Evolutionary conservation across 2,797 vertebrate genomes (phyloP), one percentile per base, ranked within the genome.

Genomic region (Otolemur crassicaudatus): DNA sequence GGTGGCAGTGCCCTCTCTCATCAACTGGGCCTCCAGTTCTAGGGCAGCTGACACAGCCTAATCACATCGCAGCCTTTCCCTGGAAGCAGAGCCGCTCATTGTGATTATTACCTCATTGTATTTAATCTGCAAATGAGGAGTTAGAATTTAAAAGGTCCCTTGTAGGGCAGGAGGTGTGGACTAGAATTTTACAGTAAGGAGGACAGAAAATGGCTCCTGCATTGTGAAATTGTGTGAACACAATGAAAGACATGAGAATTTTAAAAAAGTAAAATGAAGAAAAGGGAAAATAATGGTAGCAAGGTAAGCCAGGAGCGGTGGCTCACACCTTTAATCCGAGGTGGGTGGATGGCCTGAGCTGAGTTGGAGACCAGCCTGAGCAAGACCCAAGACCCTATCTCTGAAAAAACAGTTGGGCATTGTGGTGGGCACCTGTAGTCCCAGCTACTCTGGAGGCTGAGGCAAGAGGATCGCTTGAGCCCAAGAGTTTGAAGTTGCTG

Each of bases 111-210:
- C 88, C 91, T 97, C 95, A 96, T 73, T 94, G 96, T 34, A 69
- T 85, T 94, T 96, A 94, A 81, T 94, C 95, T 93, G 95, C 96
- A 97, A 95, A 95, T 77, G 80, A 97, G 75, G 90, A 94, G 87
- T 82, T 91, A 31, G 91, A 90, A 90, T 96, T 95, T 96, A 85
- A 96, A 96, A 95, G 85, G 72, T 91, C 80, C 95, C 82, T 96
- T 77, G 94, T 95, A 97, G 94, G 95, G 93, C 95, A 96, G 81
- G 87, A 86, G 77, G 75, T 65, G 17, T 20, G 37, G 34, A 72
- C 73, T 37, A 95, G 85, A 94, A 94, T 96, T 96, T 95, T 72
- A 81, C 63, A 85, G 75, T 20, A 65, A 75, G 60, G 75, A 90
- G 29, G 25, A 84, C 2, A 87, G 77, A 90, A 85, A 85, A 43